A percentile compares a stretch with the other conserved stretches of the same genome.
These are phyloP conservation scores for Channa argus DNA, from an alignment of 2,113 vertebrate genomes.

Conservation along the genomic window DNA sequence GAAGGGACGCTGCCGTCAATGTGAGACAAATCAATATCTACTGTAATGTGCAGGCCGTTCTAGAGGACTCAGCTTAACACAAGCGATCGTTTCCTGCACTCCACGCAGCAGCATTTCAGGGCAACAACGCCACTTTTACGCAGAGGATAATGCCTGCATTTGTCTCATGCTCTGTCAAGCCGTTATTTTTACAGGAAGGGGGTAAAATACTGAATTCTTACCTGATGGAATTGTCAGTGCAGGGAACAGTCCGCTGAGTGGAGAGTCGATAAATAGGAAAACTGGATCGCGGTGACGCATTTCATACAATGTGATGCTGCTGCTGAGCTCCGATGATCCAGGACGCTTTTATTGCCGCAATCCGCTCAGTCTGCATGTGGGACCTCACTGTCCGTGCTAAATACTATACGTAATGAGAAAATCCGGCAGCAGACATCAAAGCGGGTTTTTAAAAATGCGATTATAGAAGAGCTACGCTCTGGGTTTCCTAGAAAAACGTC, in stretches of 20 bases:
- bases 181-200: not conserved
- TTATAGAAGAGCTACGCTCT: slow-evolving; percentile 33
- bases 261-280: slow-evolving; percentile 60
- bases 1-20: not conserved
- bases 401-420: slow-evolving; percentile 6
- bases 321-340: slow-evolving; percentile 61
- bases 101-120: slow-evolving; percentile 19
- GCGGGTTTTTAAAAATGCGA: slow-evolving; percentile 26
- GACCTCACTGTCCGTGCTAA: slow-evolving; percentile 5
- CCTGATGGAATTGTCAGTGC: slow-evolving; percentile 66
- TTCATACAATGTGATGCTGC: slow-evolving; percentile 68
- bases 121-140: slow-evolving; percentile 38
- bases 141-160: not conserved
- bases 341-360: slow-evolving; percentile 59
- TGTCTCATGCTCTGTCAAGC: not conserved
- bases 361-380: slow-evolving; percentile 39
- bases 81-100: slow-evolving; percentile 5
- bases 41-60: slow-evolving; percentile 34
- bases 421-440: slow-evolving; percentile 25
- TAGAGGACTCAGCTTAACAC: slow-evolving; percentile 11
- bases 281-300: slow-evolving; percentile 79
- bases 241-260: slow-evolving; percentile 48
- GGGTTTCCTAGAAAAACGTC: slow-evolving; percentile 29
- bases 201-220: slow-evolving; percentile 45
- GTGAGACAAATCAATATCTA: slow-evolving; percentile 33